Base-by-base conservation (phyloP, 1,140 invertebrate genomes). In the Cyclina sinensis region DNA sequence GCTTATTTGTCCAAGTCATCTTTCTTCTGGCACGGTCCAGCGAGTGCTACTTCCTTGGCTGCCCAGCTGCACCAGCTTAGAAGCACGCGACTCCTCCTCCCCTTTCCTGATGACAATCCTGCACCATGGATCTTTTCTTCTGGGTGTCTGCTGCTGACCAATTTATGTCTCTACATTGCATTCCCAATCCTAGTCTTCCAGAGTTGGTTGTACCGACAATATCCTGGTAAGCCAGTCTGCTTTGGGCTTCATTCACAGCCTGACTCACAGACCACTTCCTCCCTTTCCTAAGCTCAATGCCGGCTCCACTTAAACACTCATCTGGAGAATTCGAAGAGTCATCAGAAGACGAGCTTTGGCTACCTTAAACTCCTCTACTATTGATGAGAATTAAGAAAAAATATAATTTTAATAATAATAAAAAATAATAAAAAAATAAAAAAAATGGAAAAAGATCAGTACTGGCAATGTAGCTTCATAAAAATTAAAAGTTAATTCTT, bases 71-170 rank as follows among this genome's bases (percentile, higher is more conserved):
- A 62, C 39, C 46, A 16, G 18, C 59, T 43, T 30, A 2, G 68
- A 43, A 54, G 37, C 98, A 1, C 39, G 7, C 2, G 21, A 24
- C 46, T 51, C n/a, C 37, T 73, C 30, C 74, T 85, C 62, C 3
- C 21, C 82, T 35, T 24, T 70, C 24, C 62, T 21, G 43, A 57
- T 70, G 43, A 68, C 54, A 68, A 7, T n/a, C 46, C 32, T 70
- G 82, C 5, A 85, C 35, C 82, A 85, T 12, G 24, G 14, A 30
- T 48, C 82, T 35, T 54, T 24, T 73, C 18, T 85, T 32, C 11
- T 37, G 43, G 48, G n/a, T 59, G 11, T 37, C 48, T 86, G 32
- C 21, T 57, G 39, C 32, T 59, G 30, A 27, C 18, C 54, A 70
- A 24, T 32, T 57, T 39, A 79, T 7, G 21, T 21, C 39, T 24